These are phyloP conservation scores for Dione juno DNA, from an alignment of 2,888 invertebrate genomes.

Conservation along the genomic window DNA sequence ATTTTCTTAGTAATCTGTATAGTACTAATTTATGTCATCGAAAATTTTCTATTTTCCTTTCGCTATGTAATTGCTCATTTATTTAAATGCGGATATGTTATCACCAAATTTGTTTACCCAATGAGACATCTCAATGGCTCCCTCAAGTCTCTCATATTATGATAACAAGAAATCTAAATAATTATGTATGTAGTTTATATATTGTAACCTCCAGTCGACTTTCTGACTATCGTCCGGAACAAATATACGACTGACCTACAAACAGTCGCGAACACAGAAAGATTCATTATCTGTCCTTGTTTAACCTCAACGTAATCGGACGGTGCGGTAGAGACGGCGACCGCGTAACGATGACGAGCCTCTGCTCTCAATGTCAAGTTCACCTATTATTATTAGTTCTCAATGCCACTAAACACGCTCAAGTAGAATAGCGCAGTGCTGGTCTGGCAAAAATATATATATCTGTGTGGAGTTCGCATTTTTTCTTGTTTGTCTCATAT, in stretches of 20 bases:
- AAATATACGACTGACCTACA: constrained; percentile 83
- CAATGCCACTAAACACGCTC: constrained; percentile 81
- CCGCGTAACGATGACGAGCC: constrained; percentile 80
- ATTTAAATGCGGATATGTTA: neutral
- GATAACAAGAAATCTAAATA: constrained; percentile 51
- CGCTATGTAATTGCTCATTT: neutral
- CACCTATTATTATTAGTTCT: constrained; percentile 83
- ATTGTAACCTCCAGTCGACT: constrained; percentile 82
- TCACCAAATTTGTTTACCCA: neutral
- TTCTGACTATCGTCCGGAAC: constrained; percentile 82
- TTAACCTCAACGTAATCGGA: constrained; percentile 54
- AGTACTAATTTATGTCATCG: too few relatives aligned
- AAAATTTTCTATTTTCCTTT: neutral
- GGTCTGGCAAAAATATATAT: constrained; percentile 57
- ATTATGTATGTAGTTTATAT: constrained; percentile 65
- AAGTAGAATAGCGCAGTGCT: constrained; percentile 66
- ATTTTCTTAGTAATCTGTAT: too few relatives aligned
- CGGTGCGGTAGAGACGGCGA: constrained; percentile 70
- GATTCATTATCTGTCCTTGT: constrained; percentile 71
- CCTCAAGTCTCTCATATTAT: constrained; percentile 27
- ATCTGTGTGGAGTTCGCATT: constrained; percentile 35
- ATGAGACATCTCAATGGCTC: constrained; percentile 31
- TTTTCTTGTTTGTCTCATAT: constrained; percentile 5
- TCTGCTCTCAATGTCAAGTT: constrained; percentile 83
- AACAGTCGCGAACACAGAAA: constrained; percentile 74